Evolutionary conservation across 2,113 vertebrate genomes (phyloP).

Genomic region (Gnathonemus longibarbis): DNA sequence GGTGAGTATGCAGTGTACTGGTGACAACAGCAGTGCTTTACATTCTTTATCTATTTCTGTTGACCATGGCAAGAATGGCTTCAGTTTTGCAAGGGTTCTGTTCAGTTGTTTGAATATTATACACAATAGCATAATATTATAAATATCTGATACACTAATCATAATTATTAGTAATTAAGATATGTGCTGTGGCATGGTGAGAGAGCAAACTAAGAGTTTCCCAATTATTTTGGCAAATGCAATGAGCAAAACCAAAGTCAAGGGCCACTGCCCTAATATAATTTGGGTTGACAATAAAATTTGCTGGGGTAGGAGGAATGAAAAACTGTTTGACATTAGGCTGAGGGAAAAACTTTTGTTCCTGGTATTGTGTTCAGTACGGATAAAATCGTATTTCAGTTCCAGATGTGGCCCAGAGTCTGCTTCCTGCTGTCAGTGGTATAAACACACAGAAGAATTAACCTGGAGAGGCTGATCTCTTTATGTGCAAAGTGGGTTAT

Average conservation of each 20-base stretch:
- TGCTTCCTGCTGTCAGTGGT: no score
- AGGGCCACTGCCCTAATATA: background rate
- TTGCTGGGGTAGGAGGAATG: background rate
- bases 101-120: background rate
- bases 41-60: background rate
- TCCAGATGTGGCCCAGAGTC: no score
- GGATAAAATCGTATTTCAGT: no score
- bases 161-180: background rate
- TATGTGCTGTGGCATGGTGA: background rate
- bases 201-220: background rate
- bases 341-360: background rate
- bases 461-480: no score
- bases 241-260: background rate
- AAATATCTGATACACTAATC: background rate
- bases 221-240: background rate
- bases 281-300: background rate
- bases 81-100: background rate
- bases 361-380: background rate
- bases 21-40: background rate
- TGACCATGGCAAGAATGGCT: background rate
- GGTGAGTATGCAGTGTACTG: background rate
- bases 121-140: background rate
- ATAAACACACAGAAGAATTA: no score
- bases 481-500: no score
- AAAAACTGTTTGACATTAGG: background rate